Conservation (phyloP, 2,113 vertebrate genomes). For the Hyperoodon ampullatus region DNA sequence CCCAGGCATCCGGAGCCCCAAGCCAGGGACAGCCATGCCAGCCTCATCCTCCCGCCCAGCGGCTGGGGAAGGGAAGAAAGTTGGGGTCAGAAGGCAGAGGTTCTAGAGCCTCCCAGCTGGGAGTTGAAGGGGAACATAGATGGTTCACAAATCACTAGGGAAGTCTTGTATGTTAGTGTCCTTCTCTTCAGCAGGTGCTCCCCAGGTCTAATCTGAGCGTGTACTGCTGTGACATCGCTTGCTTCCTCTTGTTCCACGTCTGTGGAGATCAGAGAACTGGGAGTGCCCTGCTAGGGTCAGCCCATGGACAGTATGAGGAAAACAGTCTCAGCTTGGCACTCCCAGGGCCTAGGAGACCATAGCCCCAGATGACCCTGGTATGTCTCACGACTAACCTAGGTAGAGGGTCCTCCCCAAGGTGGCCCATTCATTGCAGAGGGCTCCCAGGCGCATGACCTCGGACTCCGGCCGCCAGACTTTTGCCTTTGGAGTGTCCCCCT, state of each 20-base stretch:
- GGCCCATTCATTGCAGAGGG: not conserved
- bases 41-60: not conserved
- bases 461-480: not conserved
- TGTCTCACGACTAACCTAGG: not conserved
- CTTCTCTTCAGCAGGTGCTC: not conserved
- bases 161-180: not conserved
- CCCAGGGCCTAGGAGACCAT: not conserved
- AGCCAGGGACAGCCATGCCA: not conserved
- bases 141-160: not conserved
- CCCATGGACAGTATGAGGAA: not conserved
- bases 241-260: not conserved
- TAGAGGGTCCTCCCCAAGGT: not conserved
- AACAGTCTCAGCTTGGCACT: not conserved
- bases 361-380: not conserved
- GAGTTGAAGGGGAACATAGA: not conserved
- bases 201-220: not conserved
- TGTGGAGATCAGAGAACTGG: not conserved
- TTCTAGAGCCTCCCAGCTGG: not conserved
- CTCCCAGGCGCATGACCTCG: not conserved
- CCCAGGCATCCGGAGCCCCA: not conserved
- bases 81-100: not conserved
- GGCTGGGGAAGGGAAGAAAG: not conserved
- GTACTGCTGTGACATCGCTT: not conserved
- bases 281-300: not conserved
- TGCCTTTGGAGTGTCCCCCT: not conserved